phyloP scores from a whole-genome alignment of 2,113 vertebrate genomes.

The Elephas maximus region DNA sequence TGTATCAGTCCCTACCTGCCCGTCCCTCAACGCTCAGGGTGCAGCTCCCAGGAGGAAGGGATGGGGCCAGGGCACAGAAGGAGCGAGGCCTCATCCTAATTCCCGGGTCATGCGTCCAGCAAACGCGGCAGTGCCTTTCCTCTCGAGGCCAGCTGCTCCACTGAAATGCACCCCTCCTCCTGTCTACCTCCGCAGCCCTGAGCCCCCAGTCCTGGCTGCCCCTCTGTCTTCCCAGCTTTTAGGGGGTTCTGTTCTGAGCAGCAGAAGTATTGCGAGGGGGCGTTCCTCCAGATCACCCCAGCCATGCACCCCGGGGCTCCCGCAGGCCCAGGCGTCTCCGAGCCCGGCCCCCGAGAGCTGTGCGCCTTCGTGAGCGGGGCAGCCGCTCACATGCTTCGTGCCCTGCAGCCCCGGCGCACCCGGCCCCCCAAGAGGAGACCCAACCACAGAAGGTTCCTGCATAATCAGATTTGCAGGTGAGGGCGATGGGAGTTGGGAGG shows the following conservation, averaged over 20 bases:
- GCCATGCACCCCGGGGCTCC: slow-evolving; percentile 71
- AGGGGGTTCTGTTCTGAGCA: neutral
- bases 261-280: neutral
- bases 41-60: neutral
- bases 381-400: neutral
- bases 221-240: no score
- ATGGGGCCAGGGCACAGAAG: fast-evolving
- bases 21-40: neutral
- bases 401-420: slow-evolving; percentile 60
- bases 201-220: neutral
- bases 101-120: neutral
- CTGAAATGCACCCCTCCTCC: no score
- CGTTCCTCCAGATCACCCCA: fast-evolving
- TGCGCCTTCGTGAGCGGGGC: slow-evolving; percentile 73
- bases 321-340: neutral
- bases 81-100: neutral
- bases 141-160: neutral
- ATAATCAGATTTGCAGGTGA: slow-evolving; percentile 83
- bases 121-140: no score
- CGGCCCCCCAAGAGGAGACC: slow-evolving; percentile 72
- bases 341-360: slow-evolving; percentile 66
- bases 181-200: neutral
- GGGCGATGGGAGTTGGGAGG: fast-evolving
- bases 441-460: slow-evolving; percentile 77
- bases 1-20: neutral